A percentile compares a stretch with the other conserved stretches of the same genome.
Conservation (phyloP, 2,797 vertebrate species). For the Sebastes trivittatus region DNA sequence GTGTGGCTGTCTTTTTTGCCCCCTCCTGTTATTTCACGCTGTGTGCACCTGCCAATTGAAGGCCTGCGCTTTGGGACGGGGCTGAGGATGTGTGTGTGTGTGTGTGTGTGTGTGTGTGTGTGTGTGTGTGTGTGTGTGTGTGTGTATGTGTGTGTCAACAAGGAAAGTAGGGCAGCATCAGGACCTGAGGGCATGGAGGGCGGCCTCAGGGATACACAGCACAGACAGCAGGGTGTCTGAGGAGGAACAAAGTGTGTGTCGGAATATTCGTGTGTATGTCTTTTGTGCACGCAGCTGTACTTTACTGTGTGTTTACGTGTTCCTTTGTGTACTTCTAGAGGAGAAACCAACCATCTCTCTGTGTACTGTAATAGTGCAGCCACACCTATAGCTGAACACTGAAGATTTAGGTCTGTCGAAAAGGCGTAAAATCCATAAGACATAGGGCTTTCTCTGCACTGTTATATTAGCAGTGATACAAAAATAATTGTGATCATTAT, state of each 20-base stretch:
- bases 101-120: neutral
- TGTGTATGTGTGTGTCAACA: constrained; percentile 5
- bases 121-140: neutral
- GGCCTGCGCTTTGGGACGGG: constrained; percentile 25
- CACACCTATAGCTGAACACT: neutral
- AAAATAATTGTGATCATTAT: neutral
- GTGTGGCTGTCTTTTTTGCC: constrained; percentile 5
- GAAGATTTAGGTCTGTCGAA: neutral
- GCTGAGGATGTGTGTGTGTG: neutral
- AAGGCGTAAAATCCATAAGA: no score
- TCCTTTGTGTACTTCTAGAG: neutral
- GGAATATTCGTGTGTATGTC: neutral
- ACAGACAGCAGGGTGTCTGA: constrained; percentile 39
- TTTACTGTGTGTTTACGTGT: neutral
- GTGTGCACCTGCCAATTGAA: constrained; percentile 64
- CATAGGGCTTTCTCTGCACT: neutral
- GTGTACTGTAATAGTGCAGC: neutral
- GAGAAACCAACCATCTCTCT: neutral
- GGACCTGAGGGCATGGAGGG: constrained; percentile 37
- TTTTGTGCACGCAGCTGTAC: neutral
- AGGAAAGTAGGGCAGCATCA: constrained; percentile 51
- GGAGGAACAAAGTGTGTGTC: constrained; percentile 21
- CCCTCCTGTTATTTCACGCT: constrained; percentile 56
- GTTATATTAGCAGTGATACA: neutral
- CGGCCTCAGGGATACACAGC: constrained; percentile 40